A percentile compares a stretch with the other conserved stretches of the same genome.
These are phyloP conservation scores for Timema cristinae DNA, from an alignment of 2,888 invertebrate species.

Conservation along the genomic window DNA sequence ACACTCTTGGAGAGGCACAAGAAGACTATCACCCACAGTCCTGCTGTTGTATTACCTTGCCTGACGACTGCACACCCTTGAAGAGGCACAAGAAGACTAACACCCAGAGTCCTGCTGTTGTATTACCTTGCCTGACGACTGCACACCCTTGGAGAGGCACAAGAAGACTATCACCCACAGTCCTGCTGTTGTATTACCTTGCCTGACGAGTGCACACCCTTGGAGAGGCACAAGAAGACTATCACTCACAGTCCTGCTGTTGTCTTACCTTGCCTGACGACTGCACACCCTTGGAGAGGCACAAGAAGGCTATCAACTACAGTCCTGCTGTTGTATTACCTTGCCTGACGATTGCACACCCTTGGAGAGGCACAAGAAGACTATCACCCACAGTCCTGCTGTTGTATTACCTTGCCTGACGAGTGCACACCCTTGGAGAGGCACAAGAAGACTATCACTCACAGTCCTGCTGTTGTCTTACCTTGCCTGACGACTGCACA, in stretches of 20 bases:
- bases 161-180: constrained; percentile 82
- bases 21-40: constrained; percentile 42
- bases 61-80: constrained; percentile 75
- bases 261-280: constrained; percentile 64
- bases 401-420: constrained; percentile 59
- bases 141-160: constrained; percentile 74
- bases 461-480: constrained; percentile 40
- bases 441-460: constrained; percentile 74
- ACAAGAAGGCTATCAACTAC: constrained; percentile 74
- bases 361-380: constrained; percentile 69
- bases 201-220: constrained; percentile 75
- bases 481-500: constrained; percentile 75
- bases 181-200: too few species aligned
- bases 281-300: constrained; percentile 74
- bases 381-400: too few species aligned
- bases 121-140: constrained; percentile 67
- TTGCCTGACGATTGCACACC: constrained; percentile 62
- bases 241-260: constrained; percentile 56
- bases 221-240: constrained; percentile 71
- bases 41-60: constrained; percentile 50
- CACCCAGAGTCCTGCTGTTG: constrained; percentile 51
- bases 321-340: too few species aligned
- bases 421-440: constrained; percentile 76
- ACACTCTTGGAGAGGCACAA: constrained; percentile 73
- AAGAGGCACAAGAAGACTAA: constrained; percentile 73